Evolutionary conservation across 2,888 invertebrate genomes (phyloP).

Genomic region (Geophilus truncorum): DNA sequence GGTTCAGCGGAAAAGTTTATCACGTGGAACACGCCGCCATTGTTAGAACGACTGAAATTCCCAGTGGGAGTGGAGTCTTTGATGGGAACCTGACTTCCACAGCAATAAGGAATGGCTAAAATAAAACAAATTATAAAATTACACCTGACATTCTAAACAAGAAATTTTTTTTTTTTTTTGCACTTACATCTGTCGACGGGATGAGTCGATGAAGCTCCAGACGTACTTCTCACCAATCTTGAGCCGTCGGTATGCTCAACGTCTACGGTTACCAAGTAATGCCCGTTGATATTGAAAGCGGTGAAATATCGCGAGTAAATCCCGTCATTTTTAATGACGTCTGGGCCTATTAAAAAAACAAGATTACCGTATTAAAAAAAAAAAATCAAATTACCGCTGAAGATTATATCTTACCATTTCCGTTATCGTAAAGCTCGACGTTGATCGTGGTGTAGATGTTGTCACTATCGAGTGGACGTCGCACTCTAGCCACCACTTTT

Average conservation of each 20-base stretch:
- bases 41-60: slow-evolving; percentile 54
- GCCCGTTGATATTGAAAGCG: slow-evolving; percentile 43
- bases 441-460: slow-evolving; percentile 28
- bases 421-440: slow-evolving; percentile 40
- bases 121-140: not conserved
- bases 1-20: slow-evolving; percentile 46
- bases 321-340: slow-evolving; percentile 49
- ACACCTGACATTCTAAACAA: not conserved
- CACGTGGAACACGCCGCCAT: slow-evolving; percentile 52
- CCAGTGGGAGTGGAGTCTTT: slow-evolving; percentile 44
- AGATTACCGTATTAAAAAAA: too few relatives aligned
- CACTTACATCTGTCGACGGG: not conserved
- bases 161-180: not conserved
- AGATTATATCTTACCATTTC: too few relatives aligned
- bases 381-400: too few relatives aligned
- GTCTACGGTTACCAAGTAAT: slow-evolving; percentile 46
- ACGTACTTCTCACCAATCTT: slow-evolving; percentile 33
- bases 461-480: slow-evolving; percentile 36
- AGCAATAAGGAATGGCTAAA: slow-evolving; percentile 48
- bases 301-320: slow-evolving; percentile 59
- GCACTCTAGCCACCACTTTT: slow-evolving; percentile 43
- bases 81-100: slow-evolving; percentile 49
- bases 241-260: slow-evolving; percentile 43
- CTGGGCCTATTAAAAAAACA: slow-evolving; percentile 45
- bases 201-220: not conserved